Evolutionary conservation across 1,140 invertebrate species (phyloP), one percentile per base, ranked within the genome.

Genomic region (Lordiphosa clarofinis): DNA sequence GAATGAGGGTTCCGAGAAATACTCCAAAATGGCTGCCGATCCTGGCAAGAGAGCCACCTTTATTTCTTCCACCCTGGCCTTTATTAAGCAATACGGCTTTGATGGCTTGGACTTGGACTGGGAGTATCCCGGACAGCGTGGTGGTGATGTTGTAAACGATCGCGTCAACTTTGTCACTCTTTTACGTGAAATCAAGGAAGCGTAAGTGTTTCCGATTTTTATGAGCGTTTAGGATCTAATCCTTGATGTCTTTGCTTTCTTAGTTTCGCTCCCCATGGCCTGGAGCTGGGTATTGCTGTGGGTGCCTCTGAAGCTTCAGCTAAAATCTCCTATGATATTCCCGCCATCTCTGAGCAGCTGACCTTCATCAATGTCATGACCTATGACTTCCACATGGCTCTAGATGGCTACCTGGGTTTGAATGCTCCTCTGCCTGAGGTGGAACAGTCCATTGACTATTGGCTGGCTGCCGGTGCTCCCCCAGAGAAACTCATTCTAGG

Each of bases 41-140:
- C 58, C 88, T 13, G 66, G 36, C 8, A 61, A 56, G 7, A 90
- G 93, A 10, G 58, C 76, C 0, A 89, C 49, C 43, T 92, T 93
- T 31, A 89, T 90, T 2, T 58, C 90, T 1, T 90, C 89, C 49
- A 89, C 90, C 0, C 76, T 93, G 0, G 49, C 73, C 0, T 93
- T 92, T 46, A 69, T 92, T 0, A 74, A 84, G 35, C 88, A 89
- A 36, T 89, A 92, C 50, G 76, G 88, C 4, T 94, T 94, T 57
- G 92, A 94, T 74, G 93, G 93, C 0, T 89, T 94, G 5, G 93
- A 94, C 72, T 39, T 94, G 13, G 93, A 94, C 70, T 94, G 93
- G 93, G 92, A 94, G 70, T 93, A 93, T 65, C 92, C 92, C 1
- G 70, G 42, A 3, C 73, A 79, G 46, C 86, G 92, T 56, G 92